Evolutionary conservation across 1,140 invertebrate genomes (phyloP).

Genomic region (Leptinotarsa defecta): DNA sequence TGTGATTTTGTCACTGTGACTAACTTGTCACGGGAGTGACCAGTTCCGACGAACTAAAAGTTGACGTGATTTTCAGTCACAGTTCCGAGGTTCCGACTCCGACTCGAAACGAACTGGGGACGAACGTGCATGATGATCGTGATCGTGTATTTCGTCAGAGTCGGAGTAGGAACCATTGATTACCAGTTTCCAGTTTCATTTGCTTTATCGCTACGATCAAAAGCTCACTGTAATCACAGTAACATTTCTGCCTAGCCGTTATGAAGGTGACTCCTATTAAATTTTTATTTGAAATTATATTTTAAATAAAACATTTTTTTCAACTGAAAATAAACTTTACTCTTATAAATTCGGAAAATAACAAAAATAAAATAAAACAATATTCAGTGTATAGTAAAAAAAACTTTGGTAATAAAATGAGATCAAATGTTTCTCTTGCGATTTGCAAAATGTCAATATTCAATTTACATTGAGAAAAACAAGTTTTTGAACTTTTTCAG

Average conservation of each 20-base stretch:
- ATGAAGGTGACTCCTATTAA: too few relatives aligned
- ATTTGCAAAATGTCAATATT: too few relatives aligned
- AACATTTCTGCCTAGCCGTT: too few relatives aligned
- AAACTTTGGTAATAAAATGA: neutral
- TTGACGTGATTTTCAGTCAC: too few relatives aligned
- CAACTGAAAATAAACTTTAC: neutral
- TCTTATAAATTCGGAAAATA: neutral
- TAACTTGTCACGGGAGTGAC: too few relatives aligned
- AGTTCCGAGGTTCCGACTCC: neutral
- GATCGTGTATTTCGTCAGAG: neutral
- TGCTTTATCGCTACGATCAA: too few relatives aligned
- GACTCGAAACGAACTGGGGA: neutral
- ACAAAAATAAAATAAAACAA: neutral
- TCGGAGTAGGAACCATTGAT: neutral
- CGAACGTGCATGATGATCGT: neutral
- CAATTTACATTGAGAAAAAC: conserved; percentile 6
- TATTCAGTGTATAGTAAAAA: neutral
- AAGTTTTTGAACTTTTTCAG: conserved; percentile 14
- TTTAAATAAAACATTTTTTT: neutral
- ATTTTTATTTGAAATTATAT: neutral
- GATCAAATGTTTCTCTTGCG: neutral
- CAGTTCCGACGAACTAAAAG: too few relatives aligned
- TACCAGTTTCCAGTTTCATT: neutral
- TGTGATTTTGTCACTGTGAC: too few relatives aligned
- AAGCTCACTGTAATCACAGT: too few relatives aligned